Base-by-base conservation (phyloP, 2,113 vertebrate species). In the Brachionichthys hirsutus region DNA sequence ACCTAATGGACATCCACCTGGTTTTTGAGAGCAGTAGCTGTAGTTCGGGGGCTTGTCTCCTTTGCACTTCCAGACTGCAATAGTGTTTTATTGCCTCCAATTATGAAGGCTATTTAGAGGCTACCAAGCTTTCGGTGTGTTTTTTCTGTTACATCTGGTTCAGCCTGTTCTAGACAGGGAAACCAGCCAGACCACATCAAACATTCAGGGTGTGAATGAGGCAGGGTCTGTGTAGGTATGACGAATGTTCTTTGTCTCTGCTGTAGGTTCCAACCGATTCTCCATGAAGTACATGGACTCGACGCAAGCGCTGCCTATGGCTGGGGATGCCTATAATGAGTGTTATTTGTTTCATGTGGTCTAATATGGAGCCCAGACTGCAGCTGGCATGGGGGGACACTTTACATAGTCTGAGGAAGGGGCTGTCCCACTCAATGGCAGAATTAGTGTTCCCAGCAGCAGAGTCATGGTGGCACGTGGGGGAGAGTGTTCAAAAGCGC, bases 331-430 rank as follows among this genome's bases (percentile, higher is more conserved):
- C 77, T 76, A 52, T 86, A 85, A 88, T 62, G 77, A 80, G 67
- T 60, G 73, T 64, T 79, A 81, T 71, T 89, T 77, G 87, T 92
- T 91, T 92, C 86, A 91, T 92, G 90, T 91, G 90, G 89, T 90
- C 86, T 89, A 78, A 87, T 71, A 77, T 80, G 86, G 64, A 64
- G 67, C 52, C 71, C 78, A 81, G 79, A 83, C 78, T 79, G 64
- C 76, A 81, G 61, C 87, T 84, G 77, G 83, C 59, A 62, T 30
- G 47, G 72, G 60, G 60, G 59, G 81, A 82, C 88, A 87, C 87
- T 87, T 89, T 82, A 84, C 85, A 84, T 69, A 60, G 72, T 82
- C 69, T 67, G 30, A 75, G 56, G 54, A 54, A 73, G 49, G 66
- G 60, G 55, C 48, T 57, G 35, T 77, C 70, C 72, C 76, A 81